Base-by-base conservation (phyloP, 2,113 vertebrate genomes). In the Actenoides lindsayi region DNA sequence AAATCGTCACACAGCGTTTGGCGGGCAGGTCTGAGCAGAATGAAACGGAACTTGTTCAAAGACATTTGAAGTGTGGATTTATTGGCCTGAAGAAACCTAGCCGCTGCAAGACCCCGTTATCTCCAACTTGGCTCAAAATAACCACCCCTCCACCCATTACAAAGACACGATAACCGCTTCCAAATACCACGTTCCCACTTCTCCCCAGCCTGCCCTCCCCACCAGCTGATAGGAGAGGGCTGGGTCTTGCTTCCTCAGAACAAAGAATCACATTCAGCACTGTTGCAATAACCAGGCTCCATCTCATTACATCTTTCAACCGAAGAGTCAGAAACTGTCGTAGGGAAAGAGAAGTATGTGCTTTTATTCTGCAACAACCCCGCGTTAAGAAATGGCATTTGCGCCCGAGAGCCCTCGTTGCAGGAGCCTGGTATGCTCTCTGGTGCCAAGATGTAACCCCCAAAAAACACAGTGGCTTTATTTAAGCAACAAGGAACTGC, bases 251-350 rank as follows among this genome's bases (percentile, higher is more conserved):
- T 39, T 56, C 65, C 39, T 31, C 20, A 0, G 48, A 54, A 97
- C 97, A 97, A 97, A 97, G 97, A 35, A 21, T 13, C 31, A 27
- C 96, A 96, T 97, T 97, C 70, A 97, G 62, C 0, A 84, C 83
- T 51, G 60, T 33, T 44, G 74, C 74, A 92, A 48, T 3, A 57
- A 11, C 46, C 83, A 75, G 59, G 24, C 75, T 75, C 14, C 62
- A 41, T 42, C 83, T 79, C 93, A 37, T 76, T 39, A 39, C 95
- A 90, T 21, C 93, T 75, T 86, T 80, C 92, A 89, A 31, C 90
- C 5, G 10, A 90, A 75, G 74, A 75, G 68, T 50, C 84, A 67
- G 44, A 25, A 60, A 74, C 87, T n/a, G 9, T 8, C 39, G 92
- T 37, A 71, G 3, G 5, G 37, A 71, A 65, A 42, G 74, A 84